A percentile compares a stretch with the other conserved stretches of the same genome.
Conservation (phyloP, 1,140 invertebrate genomes). For the Papilio machaon region DNA sequence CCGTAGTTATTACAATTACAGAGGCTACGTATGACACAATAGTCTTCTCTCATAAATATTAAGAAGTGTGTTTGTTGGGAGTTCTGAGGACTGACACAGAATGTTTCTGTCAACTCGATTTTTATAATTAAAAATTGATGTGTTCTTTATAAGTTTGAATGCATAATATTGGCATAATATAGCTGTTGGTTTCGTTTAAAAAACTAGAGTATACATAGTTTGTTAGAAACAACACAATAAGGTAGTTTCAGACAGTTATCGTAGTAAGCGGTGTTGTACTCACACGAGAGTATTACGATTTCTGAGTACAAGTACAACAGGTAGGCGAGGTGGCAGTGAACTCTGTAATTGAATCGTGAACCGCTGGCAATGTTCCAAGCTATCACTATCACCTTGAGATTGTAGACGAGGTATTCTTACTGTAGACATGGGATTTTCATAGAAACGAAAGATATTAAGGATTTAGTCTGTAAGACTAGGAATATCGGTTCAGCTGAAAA, state of each 20-base stretch:
- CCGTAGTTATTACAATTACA: background rate
- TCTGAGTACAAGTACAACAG: background rate
- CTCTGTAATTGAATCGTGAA: slow-evolving; percentile 15
- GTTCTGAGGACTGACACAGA: too few species aligned
- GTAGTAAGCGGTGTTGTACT: too few species aligned
- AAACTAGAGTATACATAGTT: background rate
- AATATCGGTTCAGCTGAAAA: too few species aligned
- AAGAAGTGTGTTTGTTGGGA: background rate
- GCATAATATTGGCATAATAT: too few species aligned
- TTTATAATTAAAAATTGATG: too few species aligned
- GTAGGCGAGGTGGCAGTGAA: slow-evolving; percentile 26
- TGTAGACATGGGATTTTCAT: too few species aligned
- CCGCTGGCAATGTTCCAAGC: background rate
- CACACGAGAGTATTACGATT: background rate
- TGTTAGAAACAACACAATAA: background rate
- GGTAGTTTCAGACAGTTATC: background rate
- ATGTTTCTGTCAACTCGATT: too few species aligned
- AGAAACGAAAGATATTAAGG: too few species aligned
- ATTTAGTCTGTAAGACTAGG: too few species aligned
- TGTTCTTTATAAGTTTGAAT: too few species aligned
- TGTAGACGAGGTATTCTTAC: background rate
- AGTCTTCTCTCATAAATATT: background rate
- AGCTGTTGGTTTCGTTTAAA: too few species aligned
- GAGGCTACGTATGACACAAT: background rate
- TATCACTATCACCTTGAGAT: background rate